phyloP scores from a whole-genome alignment of 2,113 vertebrate species.

The Sorex araneus region DNA sequence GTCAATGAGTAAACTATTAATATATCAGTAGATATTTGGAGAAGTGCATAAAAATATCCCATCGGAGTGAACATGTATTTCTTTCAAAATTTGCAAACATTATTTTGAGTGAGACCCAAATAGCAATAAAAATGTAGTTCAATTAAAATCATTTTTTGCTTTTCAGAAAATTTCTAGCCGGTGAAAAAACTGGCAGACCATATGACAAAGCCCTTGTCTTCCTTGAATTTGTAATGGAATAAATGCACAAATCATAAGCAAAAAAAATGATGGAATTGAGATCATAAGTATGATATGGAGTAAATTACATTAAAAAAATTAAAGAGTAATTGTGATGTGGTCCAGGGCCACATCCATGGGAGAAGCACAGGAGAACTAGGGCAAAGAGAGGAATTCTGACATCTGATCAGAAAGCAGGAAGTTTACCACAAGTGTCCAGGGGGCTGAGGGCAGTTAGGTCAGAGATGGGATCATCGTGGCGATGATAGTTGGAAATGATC shows the following conservation, averaged over 20 bases:
- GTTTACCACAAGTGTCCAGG: too few species aligned
- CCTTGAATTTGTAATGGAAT: background rate
- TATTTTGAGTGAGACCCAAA: background rate
- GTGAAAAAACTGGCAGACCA: background rate
- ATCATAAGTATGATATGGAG: background rate
- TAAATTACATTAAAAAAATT: background rate
- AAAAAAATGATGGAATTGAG: too few species aligned
- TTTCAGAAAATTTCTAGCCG: background rate
- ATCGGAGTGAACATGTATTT: background rate
- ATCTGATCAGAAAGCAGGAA: background rate
- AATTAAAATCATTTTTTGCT: background rate
- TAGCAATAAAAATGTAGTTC: background rate
- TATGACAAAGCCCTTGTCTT: background rate
- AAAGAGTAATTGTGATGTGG: accelerated
- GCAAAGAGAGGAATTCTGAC: background rate
- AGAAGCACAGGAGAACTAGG: too few species aligned
- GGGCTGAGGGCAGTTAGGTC: too few species aligned
- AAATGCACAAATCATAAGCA: background rate
- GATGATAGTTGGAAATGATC: too few species aligned
- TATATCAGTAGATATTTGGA: background rate
- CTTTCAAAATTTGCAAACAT: background rate
- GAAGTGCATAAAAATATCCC: background rate
- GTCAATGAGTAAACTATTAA: background rate
- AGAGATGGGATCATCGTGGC: too few species aligned
- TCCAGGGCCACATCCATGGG: too few species aligned